Percentiles rank a stretch among this genome's conserved stretches.
Evolutionary conservation across 2,888 invertebrate species (phyloP).

Genomic region (Epinotia nisella): DNA sequence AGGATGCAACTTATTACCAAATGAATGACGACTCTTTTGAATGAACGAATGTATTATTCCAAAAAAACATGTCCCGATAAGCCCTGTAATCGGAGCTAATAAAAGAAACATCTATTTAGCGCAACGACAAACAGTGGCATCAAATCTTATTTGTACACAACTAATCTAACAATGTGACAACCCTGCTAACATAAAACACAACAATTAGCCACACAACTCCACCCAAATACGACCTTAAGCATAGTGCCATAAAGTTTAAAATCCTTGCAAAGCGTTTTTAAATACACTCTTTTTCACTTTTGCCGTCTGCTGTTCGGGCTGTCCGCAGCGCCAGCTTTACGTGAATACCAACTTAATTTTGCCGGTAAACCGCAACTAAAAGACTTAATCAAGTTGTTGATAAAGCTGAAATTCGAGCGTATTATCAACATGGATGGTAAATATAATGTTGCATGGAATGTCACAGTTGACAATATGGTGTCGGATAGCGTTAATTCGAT

Average conservation of each 20-base stretch:
- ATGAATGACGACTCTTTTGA: not conserved
- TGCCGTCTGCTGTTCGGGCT: not conserved
- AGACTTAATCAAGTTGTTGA: not conserved
- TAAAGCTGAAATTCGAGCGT: conserved; percentile 6
- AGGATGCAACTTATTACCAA: not conserved
- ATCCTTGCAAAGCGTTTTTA: not conserved
- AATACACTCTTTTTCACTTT: conserved; percentile 11
- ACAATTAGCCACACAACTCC: not conserved
- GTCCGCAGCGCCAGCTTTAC: conserved; percentile 26
- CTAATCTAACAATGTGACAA: conserved; percentile 27
- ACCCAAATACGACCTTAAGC: not conserved
- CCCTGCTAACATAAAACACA: not conserved
- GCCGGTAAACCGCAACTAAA: not conserved
- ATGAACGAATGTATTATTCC: not conserved
- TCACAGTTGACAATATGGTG: conserved; percentile 31
- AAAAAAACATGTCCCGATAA: conserved; percentile 5
- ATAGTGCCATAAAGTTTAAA: not conserved
- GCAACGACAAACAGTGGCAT: conserved; percentile 35
- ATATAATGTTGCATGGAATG: conserved; percentile 8
- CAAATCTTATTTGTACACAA: conserved; percentile 42
- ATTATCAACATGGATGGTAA: not conserved
- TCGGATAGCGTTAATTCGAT: conserved; percentile 34
- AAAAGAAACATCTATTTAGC: conserved; percentile 32
- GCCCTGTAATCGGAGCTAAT: conserved; percentile 29
- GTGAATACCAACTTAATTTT: conserved; percentile 17